A percentile compares a stretch with the other conserved stretches of the same genome.
Evolutionary conservation across 2,888 invertebrate genomes (phyloP).

Genomic region (Mystacides longicornis): DNA sequence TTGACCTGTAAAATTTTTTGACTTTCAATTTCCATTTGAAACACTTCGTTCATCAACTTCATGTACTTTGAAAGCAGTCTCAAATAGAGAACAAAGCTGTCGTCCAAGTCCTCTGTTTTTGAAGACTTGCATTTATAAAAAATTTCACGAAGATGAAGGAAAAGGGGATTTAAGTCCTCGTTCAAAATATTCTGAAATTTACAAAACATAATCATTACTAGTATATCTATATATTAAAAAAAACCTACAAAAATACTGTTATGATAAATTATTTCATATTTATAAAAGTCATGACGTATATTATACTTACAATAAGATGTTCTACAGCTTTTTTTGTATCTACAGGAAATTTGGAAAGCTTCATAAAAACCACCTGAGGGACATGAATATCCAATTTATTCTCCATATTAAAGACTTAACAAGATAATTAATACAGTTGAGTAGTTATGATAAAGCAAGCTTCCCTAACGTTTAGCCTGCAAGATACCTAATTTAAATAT

Average conservation of each 20-base stretch:
- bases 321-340: slow-evolving; percentile 13
- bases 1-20: slow-evolving; percentile 14
- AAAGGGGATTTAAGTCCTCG: slow-evolving; percentile 13
- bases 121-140: too few relatives aligned
- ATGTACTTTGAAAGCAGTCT: slow-evolving; percentile 12
- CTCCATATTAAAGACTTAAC: too few relatives aligned
- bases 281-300: too few relatives aligned
- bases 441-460: too few relatives aligned
- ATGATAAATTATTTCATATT: too few relatives aligned
- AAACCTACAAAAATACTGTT: not conserved
- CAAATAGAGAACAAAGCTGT: slow-evolving; percentile 9
- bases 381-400: not conserved
- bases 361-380: not conserved
- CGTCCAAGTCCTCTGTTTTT: too few relatives aligned
- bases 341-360: not conserved
- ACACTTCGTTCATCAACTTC: slow-evolving; percentile 20
- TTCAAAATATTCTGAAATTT: slow-evolving; percentile 14
- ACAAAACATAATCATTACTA: not conserved
- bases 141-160: too few relatives aligned
- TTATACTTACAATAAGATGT: slow-evolving; percentile 16
- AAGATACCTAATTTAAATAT: too few relatives aligned
- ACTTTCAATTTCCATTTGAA: slow-evolving; percentile 18
- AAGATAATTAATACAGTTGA: too few relatives aligned
- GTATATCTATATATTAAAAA: not conserved
- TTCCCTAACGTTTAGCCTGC: too few relatives aligned